phyloP scores from a whole-genome alignment of 2,113 vertebrate genomes.

The Oreamnos americanus region DNA sequence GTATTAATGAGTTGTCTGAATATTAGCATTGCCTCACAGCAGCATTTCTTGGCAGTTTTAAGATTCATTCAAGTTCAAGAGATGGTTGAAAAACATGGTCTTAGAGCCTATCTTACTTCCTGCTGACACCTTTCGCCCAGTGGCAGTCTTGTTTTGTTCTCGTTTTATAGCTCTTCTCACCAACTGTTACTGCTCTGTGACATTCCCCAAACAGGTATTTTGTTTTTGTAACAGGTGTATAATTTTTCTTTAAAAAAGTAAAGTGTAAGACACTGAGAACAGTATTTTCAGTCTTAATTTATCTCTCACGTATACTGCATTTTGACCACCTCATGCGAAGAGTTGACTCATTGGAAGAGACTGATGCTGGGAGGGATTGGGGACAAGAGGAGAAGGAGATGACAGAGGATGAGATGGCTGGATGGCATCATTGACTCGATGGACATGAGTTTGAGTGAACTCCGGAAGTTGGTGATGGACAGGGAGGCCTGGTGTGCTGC shows the following conservation, averaged over 20 bases:
- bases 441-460: no score
- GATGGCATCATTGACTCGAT: fast-evolving
- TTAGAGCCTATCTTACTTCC: neutral
- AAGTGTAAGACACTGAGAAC: neutral
- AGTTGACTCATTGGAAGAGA: no score
- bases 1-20: neutral
- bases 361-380: no score
- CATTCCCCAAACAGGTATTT: neutral
- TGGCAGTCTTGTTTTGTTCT: neutral
- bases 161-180: neutral
- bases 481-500: no score
- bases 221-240: neutral
- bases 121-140: neutral
- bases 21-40: neutral
- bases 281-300: constrained; percentile 30
- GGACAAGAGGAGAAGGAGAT: no score
- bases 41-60: neutral
- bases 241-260: neutral
- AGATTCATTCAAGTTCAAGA: neutral
- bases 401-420: no score
- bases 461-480: no score
- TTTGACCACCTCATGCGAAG: no score
- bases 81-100: neutral
- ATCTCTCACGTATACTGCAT: neutral
- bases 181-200: neutral